phyloP scores from a whole-genome alignment of 2,113 vertebrate genomes.

The Connochaetes taurinus region DNA sequence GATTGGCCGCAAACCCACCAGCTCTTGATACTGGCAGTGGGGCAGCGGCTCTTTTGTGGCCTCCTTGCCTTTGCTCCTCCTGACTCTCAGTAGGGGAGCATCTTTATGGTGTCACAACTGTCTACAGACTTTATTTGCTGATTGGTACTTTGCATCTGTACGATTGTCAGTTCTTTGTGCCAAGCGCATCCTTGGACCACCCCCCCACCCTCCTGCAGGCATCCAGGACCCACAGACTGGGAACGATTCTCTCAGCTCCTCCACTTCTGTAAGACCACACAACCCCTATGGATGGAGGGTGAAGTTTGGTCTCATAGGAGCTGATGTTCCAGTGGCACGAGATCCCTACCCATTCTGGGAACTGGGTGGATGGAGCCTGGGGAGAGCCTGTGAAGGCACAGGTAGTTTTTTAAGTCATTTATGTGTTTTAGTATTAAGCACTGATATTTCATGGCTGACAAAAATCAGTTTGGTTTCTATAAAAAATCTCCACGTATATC shows the following conservation, averaged over 20 bases:
- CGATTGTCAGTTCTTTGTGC: neutral
- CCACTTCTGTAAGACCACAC: neutral
- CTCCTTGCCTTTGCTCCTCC: neutral
- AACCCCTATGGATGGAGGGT: neutral
- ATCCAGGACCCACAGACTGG: neutral
- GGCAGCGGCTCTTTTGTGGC: neutral
- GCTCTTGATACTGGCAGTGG: neutral
- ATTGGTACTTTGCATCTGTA: neutral
- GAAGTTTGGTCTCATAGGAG: neutral
- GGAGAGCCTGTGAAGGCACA: neutral
- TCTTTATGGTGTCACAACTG: neutral
- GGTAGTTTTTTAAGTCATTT: neutral
- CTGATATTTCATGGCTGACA: neutral
- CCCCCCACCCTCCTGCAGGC: fast-evolving
- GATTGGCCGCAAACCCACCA: neutral
- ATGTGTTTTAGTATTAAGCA: neutral
- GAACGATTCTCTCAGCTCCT: neutral
- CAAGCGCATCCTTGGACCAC: neutral
- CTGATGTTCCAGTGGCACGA: neutral
- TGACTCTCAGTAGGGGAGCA: neutral
- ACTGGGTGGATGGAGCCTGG: neutral
- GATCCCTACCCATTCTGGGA: neutral
- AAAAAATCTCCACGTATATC: neutral
- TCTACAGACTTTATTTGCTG: neutral
- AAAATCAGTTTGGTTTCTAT: neutral